Conservation (phyloP, 2,888 invertebrate species). For the Amphiduros pacificus region DNA sequence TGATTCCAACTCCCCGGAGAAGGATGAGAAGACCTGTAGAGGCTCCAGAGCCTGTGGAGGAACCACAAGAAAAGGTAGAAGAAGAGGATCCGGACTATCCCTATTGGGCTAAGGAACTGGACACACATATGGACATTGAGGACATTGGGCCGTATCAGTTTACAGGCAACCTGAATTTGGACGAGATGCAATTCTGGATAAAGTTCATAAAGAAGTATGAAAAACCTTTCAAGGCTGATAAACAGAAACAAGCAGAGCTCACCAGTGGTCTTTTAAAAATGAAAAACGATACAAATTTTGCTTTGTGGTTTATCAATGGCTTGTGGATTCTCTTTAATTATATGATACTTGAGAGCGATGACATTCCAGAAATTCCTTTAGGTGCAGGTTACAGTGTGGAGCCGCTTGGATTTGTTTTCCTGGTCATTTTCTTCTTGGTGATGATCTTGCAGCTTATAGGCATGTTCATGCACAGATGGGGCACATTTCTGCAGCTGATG, state of each 20-base stretch:
- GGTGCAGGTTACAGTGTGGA: too few species aligned
- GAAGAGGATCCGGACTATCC: constrained; percentile 18
- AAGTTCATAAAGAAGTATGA: constrained; percentile 89
- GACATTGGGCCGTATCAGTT: too few species aligned
- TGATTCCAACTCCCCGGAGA: neutral
- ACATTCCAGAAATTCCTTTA: too few species aligned
- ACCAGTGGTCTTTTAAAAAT: constrained; percentile 76
- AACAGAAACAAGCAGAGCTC: constrained; percentile 63
- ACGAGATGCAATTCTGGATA: constrained; percentile 90
- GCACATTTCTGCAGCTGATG: constrained; percentile 49
- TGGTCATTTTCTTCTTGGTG: constrained; percentile 43
- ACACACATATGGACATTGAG: constrained; percentile 11
- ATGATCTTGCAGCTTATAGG: constrained; percentile 49
- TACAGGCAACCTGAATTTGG: constrained; percentile 36
- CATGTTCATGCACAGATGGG: constrained; percentile 54
- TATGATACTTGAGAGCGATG: too few species aligned
- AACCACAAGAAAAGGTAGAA: neutral
- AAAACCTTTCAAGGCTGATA: constrained; percentile 88
- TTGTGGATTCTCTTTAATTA: constrained; percentile 86
- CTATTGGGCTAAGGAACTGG: constrained; percentile 17
- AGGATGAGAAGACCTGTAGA: neutral
- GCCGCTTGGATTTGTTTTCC: constrained; percentile 44
- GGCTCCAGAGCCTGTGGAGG: neutral
- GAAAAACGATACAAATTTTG: constrained; percentile 73
- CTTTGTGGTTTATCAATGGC: constrained; percentile 95